Evolutionary conservation across 2,888 invertebrate species (phyloP).

Genomic region (Amphipyra tragopoginis): DNA sequence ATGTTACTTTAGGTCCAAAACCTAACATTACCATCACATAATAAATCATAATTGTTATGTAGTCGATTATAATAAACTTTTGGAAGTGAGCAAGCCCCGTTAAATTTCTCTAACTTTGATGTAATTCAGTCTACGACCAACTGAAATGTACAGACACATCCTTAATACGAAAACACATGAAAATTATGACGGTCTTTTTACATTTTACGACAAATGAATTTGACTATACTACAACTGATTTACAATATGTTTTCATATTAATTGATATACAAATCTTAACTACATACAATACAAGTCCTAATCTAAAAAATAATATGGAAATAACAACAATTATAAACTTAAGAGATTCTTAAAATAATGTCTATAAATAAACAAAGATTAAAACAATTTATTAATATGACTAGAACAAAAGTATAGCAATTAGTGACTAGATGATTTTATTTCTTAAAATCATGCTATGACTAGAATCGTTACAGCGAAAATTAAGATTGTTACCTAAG

Average conservation of each 20-base stretch:
- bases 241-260: constrained; percentile 47
- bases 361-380: constrained; percentile 23
- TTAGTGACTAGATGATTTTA: constrained; percentile 18
- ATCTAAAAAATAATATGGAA: constrained; percentile 49
- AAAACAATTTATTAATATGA: constrained; percentile 26
- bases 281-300: constrained; percentile 48
- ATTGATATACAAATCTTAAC: constrained; percentile 50
- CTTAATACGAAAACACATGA: constrained; percentile 49
- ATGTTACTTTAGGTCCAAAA: constrained; percentile 49
- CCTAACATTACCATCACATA: constrained; percentile 47
- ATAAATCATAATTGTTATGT: constrained; percentile 48
- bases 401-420: constrained; percentile 17
- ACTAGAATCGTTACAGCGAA: background rate
- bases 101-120: constrained; percentile 61
- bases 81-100: constrained; percentile 82
- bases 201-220: constrained; percentile 21
- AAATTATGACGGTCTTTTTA: constrained; percentile 28
- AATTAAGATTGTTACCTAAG: constrained; percentile 2
- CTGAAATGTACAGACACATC: constrained; percentile 43
- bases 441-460: background rate
- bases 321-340: constrained; percentile 37
- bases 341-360: constrained; percentile 38
- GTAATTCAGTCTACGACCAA: constrained; percentile 67
- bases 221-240: constrained; percentile 32
- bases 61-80: constrained; percentile 45